Conservation (phyloP, 2,113 vertebrate genomes). For the Anolis carolinensis region DNA sequence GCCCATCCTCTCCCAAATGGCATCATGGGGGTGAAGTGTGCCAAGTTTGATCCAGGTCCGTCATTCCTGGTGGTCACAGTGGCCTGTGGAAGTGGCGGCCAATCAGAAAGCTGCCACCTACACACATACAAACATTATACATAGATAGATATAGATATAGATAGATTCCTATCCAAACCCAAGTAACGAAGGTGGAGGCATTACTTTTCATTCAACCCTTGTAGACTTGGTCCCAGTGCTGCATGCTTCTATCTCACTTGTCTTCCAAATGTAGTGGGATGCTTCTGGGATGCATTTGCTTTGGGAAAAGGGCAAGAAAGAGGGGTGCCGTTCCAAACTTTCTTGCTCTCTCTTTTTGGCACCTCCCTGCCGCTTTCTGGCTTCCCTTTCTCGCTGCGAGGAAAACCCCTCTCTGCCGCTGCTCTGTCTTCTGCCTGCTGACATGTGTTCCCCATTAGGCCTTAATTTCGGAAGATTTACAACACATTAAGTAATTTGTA, state of each 20-base stretch:
- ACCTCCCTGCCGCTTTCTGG: conserved; percentile 37
- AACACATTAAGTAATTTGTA: conserved; percentile 93
- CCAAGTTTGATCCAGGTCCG: too few species aligned
- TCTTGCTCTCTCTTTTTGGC: background rate
- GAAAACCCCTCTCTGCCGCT: conserved; percentile 53
- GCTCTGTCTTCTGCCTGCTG: conserved; percentile 70
- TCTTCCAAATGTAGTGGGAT: background rate
- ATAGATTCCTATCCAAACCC: too few species aligned
- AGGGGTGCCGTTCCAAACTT: background rate
- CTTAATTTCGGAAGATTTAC: conserved; percentile 88
- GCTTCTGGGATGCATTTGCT: background rate
- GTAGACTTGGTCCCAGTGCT: background rate
- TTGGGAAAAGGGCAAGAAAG: background rate
- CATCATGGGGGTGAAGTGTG: too few species aligned
- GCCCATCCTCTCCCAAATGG: too few species aligned
- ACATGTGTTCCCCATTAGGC: conserved; percentile 88
- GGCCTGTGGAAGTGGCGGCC: too few species aligned
- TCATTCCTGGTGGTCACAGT: too few species aligned
- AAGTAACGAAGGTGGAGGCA: too few species aligned
- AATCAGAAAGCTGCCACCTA: too few species aligned
- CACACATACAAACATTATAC: too few species aligned
- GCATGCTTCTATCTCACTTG: background rate
- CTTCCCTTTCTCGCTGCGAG: conserved; percentile 60
- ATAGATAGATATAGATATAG: too few species aligned
- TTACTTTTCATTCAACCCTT: too few species aligned